Percentiles rank a stretch among this genome's conserved stretches.
phyloP scores from a whole-genome alignment of 2,113 vertebrate species.

The Martes martes region DNA sequence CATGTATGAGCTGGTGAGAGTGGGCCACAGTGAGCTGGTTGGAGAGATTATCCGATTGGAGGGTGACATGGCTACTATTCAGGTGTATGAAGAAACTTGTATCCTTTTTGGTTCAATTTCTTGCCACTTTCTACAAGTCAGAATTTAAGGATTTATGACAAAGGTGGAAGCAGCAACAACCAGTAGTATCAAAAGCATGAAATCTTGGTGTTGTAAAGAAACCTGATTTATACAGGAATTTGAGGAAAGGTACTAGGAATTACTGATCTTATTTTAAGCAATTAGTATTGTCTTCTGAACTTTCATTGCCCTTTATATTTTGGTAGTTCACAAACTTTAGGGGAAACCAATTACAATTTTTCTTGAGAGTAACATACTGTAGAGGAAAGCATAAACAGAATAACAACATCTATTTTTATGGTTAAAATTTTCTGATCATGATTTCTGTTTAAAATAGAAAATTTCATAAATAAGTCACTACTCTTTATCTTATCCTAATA shows the following conservation, averaged over 20 bases:
- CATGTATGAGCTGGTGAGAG: constrained; percentile 98
- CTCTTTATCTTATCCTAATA: not conserved
- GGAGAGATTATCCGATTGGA: constrained; percentile 98
- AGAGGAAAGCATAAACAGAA: not conserved
- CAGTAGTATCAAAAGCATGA: not conserved
- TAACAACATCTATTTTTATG: not conserved
- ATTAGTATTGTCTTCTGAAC: not conserved
- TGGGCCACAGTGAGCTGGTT: constrained; percentile 96
- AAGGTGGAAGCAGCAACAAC: not conserved
- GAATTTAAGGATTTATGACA: constrained; percentile 15
- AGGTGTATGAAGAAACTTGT: constrained; percentile 99
- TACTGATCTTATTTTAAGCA: constrained; percentile 3
- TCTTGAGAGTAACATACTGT: not conserved
- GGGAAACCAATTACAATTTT: not conserved
- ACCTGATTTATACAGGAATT: not conserved
- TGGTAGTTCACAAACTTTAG: not conserved
- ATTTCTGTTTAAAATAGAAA: constrained; percentile 33
- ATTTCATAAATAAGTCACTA: not conserved
- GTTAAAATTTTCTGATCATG: constrained; percentile 9
- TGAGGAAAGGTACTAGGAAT: not conserved
- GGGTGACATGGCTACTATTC: constrained; percentile 98
- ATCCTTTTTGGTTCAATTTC: constrained; percentile 86
- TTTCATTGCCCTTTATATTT: not conserved
- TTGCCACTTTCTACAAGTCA: not conserved
- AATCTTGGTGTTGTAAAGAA: not conserved